These are phyloP conservation scores for Lucilia sericata DNA, from an alignment of 1,140 invertebrate species.

Conservation along the genomic window DNA sequence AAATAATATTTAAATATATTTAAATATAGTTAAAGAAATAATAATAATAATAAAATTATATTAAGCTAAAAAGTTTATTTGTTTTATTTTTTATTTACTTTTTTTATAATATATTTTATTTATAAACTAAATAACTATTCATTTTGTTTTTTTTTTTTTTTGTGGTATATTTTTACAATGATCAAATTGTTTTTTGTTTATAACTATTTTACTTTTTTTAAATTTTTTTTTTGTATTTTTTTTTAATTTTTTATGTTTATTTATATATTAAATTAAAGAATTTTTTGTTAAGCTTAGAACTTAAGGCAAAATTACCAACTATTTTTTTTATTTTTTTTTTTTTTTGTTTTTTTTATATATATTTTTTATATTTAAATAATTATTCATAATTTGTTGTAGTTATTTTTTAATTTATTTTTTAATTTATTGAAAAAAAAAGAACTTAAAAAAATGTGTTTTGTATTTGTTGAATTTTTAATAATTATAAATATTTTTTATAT, in stretches of 20 bases:
- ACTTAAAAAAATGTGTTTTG: not conserved
- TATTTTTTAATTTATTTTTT: not conserved
- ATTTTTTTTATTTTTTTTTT: constrained; percentile 63
- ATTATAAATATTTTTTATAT: not conserved
- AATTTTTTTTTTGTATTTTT: constrained; percentile 54
- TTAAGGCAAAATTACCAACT: constrained; percentile 66
- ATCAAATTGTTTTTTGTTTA: not conserved
- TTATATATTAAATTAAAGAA: constrained; percentile 41
- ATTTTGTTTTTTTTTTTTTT: not conserved
- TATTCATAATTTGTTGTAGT: constrained; percentile 13
- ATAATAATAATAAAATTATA: constrained; percentile 34
- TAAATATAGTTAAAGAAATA: constrained; percentile 27
- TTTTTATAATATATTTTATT: constrained; percentile 25
- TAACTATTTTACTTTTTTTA: not conserved
- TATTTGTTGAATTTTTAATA: not conserved
- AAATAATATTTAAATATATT: constrained; percentile 37
- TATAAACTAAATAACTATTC: constrained; percentile 46
- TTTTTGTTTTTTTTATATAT: constrained; percentile 50
- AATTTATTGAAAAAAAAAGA: not conserved
- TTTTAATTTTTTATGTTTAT: constrained; percentile 53
- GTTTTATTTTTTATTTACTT: constrained; percentile 34
- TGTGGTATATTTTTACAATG: constrained; percentile 21
- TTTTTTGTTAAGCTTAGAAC: constrained; percentile 65
- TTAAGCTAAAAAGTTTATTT: constrained; percentile 31
- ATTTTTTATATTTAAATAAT: not conserved